Percentiles rank a stretch among this genome's conserved stretches.
Evolutionary conservation across 2,888 invertebrate species (phyloP).

Genomic region (Cosmorhoe ocellata): DNA sequence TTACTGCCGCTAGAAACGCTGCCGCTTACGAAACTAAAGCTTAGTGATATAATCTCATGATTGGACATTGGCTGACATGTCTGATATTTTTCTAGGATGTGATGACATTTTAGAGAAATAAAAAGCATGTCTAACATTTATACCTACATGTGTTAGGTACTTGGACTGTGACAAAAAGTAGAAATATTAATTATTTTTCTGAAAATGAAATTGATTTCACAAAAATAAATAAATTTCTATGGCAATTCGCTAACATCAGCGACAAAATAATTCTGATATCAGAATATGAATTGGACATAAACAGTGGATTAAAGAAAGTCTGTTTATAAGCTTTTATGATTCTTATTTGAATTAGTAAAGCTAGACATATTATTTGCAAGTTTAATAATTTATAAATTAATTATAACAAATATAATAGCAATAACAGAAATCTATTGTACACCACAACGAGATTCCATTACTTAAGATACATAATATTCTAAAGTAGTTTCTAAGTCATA

Average conservation of each 20-base stretch:
- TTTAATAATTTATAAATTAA: not conserved
- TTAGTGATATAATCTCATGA: constrained; percentile 4
- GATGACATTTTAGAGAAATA: not conserved
- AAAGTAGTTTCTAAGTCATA: not conserved
- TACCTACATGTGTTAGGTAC: no score
- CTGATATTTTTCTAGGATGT: constrained; percentile 1
- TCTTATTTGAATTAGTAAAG: not conserved
- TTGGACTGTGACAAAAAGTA: no score
- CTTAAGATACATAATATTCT: not conserved
- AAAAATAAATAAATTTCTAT: not conserved
- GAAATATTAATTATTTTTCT: no score
- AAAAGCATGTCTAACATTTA: no score
- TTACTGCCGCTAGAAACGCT: no score
- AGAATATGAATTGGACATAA: constrained; percentile 5
- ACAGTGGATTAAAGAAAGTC: constrained; percentile 8
- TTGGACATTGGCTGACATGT: not conserved
- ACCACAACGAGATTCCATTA: not conserved
- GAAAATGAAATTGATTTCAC: not conserved
- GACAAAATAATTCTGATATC: constrained; percentile 1
- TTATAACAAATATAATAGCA: no score
- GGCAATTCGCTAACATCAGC: not conserved
- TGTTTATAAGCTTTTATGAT: constrained; percentile 9
- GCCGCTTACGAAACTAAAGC: not conserved
- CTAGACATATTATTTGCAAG: constrained; percentile 1
- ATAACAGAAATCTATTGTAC: not conserved